These are phyloP conservation scores for Neocrepidodera transversa DNA, from an alignment of 2,888 invertebrate species.

Conservation along the genomic window DNA sequence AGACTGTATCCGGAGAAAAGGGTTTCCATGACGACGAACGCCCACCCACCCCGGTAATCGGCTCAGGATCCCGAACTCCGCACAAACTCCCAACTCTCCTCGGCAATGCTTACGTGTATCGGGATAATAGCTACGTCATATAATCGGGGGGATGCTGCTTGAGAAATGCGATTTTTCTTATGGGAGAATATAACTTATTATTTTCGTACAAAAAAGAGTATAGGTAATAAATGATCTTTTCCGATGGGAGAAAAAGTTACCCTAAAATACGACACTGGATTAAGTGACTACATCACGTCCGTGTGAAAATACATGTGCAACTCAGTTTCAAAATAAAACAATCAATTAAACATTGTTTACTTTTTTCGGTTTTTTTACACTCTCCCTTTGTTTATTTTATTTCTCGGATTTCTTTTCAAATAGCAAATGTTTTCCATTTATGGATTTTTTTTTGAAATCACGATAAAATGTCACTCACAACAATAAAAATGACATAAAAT, in stretches of 20 bases:
- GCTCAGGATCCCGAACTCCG: conserved; percentile 40
- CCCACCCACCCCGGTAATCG: conserved; percentile 55
- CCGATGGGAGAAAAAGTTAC: too few relatives aligned
- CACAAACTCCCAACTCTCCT: not conserved
- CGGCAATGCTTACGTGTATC: conserved; percentile 10
- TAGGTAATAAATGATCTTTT: too few relatives aligned
- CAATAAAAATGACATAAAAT: too few relatives aligned
- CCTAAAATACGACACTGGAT: too few relatives aligned
- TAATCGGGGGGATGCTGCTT: not conserved
- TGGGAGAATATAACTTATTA: not conserved
- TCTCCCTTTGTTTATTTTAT: conserved; percentile 16
- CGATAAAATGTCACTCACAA: too few relatives aligned
- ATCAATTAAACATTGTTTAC: conserved; percentile 30
- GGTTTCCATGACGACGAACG: conserved; percentile 45
- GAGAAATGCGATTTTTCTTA: not conserved
- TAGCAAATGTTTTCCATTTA: too few relatives aligned
- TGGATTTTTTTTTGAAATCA: too few relatives aligned
- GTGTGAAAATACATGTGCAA: conserved; percentile 24
- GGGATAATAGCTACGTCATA: conserved; percentile 5
- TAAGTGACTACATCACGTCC: not conserved
- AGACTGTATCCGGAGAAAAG: conserved; percentile 25
- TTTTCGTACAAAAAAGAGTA: too few relatives aligned
- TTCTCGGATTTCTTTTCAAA: not conserved
- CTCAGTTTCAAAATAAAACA: conserved; percentile 18
- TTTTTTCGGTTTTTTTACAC: conserved; percentile 5